Percentiles rank a stretch among this genome's conserved stretches.
Conservation (phyloP, 37 sponge, comb jelly and placozoan genomes). For the Aphrocallistes beatrix region DNA sequence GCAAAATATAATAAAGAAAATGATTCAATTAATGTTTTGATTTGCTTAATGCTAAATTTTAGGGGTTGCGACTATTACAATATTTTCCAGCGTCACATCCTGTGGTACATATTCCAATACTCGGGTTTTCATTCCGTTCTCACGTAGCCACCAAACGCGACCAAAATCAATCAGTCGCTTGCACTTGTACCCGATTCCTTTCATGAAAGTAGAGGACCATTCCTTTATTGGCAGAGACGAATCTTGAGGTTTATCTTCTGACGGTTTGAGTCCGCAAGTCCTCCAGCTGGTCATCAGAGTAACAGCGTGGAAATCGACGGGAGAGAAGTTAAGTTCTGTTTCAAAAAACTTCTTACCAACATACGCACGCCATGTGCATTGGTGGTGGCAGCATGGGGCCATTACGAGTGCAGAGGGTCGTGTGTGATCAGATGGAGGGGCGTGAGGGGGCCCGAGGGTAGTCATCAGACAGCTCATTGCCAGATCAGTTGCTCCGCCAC, state of each 20-base stretch:
- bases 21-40: too few species aligned
- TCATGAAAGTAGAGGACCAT: slow-evolving; percentile 17
- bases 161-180: slow-evolving; percentile 66
- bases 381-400: slow-evolving; percentile 84
- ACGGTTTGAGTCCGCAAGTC: slow-evolving; percentile 47
- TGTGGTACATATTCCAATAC: slow-evolving; percentile 48
- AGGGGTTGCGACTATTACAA: slow-evolving; percentile 43
- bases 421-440: slow-evolving; percentile 29
- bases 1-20: too few species aligned
- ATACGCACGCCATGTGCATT: slow-evolving; percentile 54
- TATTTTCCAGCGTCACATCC: slow-evolving; percentile 63
- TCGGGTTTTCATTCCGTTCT: slow-evolving; percentile 36
- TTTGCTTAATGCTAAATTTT: too few species aligned
- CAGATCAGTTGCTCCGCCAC: slow-evolving; percentile 82
- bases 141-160: slow-evolving; percentile 36
- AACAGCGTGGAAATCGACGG: slow-evolving; percentile 53
- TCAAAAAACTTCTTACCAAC: slow-evolving; percentile 41
- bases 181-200: slow-evolving; percentile 60
- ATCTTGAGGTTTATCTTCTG: background rate
- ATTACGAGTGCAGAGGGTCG: slow-evolving; percentile 40
- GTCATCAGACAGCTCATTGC: slow-evolving; percentile 47
- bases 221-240: background rate
- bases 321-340: slow-evolving; percentile 37
- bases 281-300: slow-evolving; percentile 77
- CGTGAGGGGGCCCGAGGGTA: slow-evolving; percentile 69